Percentiles rank a stretch among this genome's conserved stretches.
These are phyloP conservation scores for Semnornis frantzii DNA, from an alignment of 2,113 vertebrate genomes.

Conservation along the genomic window DNA sequence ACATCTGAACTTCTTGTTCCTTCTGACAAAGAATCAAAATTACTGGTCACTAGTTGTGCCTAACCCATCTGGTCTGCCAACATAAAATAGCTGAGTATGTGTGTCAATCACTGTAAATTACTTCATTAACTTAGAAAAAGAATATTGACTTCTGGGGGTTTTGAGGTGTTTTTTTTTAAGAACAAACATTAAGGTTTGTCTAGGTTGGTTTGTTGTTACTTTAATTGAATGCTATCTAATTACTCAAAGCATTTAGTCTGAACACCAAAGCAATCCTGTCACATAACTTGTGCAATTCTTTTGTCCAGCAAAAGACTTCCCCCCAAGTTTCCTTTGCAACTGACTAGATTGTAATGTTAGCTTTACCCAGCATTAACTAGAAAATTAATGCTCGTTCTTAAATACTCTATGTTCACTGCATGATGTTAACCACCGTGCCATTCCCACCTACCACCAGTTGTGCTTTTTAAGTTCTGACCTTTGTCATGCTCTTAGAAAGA, in stretches of 20 bases:
- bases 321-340: background rate
- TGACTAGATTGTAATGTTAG: background rate
- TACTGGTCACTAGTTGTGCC: conserved; percentile 50
- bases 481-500: background rate
- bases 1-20: conserved; percentile 50
- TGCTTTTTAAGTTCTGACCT: background rate
- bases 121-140: conserved; percentile 55
- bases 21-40: conserved; percentile 38
- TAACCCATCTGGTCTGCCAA: conserved; percentile 52
- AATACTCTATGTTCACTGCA: fast-evolving
- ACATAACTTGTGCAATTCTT: background rate
- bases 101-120: conserved; percentile 62
- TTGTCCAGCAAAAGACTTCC: background rate
- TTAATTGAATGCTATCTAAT: conserved; percentile 34
- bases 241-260: background rate
- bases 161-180: background rate
- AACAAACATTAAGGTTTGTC: conserved; percentile 52
- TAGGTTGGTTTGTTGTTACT: background rate
- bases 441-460: background rate
- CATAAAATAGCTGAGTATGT: conserved; percentile 43
- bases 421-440: fast-evolving
- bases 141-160: conserved; percentile 30
- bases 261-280: background rate
- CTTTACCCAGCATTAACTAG: background rate
- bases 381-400: background rate